These are phyloP conservation scores for Papilio glaucus DNA, from an alignment of 1,140 invertebrate genomes.

Conservation along the genomic window DNA sequence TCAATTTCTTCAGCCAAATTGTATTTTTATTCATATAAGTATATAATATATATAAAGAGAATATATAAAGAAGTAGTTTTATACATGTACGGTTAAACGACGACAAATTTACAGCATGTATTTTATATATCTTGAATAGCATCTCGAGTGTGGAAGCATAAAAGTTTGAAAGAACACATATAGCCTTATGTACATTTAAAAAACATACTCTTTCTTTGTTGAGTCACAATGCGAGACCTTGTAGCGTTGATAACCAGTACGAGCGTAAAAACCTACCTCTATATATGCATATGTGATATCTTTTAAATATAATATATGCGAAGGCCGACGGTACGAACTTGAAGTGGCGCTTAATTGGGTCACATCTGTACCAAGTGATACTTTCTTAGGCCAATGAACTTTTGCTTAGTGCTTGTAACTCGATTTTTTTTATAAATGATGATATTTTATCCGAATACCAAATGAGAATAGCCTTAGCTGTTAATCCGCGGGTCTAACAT, in stretches of 20 bases:
- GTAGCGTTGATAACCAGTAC: conserved; percentile 3
- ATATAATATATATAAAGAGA: too few relatives aligned
- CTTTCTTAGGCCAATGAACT: conserved; percentile 18
- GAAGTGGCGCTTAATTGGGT: conserved; percentile 17
- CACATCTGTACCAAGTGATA: conserved; percentile 14
- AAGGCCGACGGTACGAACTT: conserved; percentile 20
- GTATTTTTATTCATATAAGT: too few relatives aligned
- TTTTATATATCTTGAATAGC: conserved; percentile 3
- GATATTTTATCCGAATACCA: too few relatives aligned
- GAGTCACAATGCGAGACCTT: conserved; percentile 24
- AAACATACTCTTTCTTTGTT: conserved; percentile 1
- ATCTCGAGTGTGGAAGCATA: neutral
- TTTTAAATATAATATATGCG: conserved; percentile 16
- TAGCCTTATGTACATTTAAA: neutral
- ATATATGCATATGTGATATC: neutral
- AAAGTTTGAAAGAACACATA: neutral
- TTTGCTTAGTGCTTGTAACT: neutral
- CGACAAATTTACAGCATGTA: neutral
- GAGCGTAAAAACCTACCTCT: neutral
- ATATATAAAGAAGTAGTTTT: too few relatives aligned
- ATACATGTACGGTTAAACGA: too few relatives aligned
- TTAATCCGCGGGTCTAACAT: too few relatives aligned
- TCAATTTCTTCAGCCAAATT: too few relatives aligned
- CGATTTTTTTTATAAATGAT: too few relatives aligned
- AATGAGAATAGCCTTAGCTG: too few relatives aligned